Percentiles rank a stretch among this genome's conserved stretches.
phyloP scores from a whole-genome alignment of 2,888 invertebrate species.

The Hypena proboscidalis region DNA sequence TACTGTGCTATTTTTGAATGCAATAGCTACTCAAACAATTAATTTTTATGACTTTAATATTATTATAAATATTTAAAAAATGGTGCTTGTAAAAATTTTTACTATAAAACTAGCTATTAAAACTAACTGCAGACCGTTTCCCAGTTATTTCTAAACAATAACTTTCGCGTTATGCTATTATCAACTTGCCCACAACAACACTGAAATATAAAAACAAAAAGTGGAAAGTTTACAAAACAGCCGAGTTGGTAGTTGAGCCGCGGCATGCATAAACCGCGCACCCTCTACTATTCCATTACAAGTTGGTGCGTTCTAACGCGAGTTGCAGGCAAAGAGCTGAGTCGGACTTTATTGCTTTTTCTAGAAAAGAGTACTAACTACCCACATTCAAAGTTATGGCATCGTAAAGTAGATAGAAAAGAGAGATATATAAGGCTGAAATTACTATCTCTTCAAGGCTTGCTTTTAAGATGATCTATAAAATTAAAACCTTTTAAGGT shows the following conservation, averaged over 20 bases:
- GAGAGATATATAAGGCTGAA: background rate
- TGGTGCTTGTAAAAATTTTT: no score
- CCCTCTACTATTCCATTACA: constrained; percentile 47
- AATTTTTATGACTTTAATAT: no score
- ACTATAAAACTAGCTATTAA: no score
- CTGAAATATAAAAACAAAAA: constrained; percentile 25
- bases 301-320: constrained; percentile 25
- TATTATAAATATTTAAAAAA: no score
- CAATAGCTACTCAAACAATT: no score
- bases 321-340: constrained; percentile 16
- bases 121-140: no score
- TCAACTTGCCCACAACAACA: constrained; percentile 16
- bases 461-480: background rate
- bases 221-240: constrained; percentile 33
- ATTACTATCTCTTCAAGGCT: background rate
- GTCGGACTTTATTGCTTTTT: constrained; percentile 17
- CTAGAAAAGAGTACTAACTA: constrained; percentile 21
- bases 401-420: constrained; percentile 18
- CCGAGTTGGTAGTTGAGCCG: constrained; percentile 42
- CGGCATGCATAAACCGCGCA: constrained; percentile 34
- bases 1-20: no score
- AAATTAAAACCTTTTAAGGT: background rate
- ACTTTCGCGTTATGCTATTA: constrained; percentile 18
- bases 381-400: constrained; percentile 20
- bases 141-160: constrained; percentile 6